phyloP scores from a whole-genome alignment of 2,797 vertebrate species.

The Meda fulgida region DNA sequence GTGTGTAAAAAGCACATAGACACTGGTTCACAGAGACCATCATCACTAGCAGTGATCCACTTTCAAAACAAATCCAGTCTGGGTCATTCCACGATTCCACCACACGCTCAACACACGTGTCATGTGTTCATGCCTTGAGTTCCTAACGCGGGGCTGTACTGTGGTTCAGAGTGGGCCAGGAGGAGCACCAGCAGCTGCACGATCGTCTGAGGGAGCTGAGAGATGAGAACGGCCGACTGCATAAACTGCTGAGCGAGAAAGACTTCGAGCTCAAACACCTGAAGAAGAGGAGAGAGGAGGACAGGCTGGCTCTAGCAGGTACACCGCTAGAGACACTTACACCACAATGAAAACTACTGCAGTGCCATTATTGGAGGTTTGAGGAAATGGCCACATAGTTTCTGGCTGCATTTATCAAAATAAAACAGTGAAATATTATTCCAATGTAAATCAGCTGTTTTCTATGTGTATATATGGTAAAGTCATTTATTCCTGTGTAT shows the following conservation, averaged over 20 bases:
- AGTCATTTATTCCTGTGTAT: not conserved
- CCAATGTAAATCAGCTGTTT: no score
- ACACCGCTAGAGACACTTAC: conserved; percentile 21
- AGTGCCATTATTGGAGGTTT: not conserved
- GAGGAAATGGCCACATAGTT: not conserved
- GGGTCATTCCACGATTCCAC: not conserved
- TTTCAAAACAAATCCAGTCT: not conserved
- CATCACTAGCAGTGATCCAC: no score
- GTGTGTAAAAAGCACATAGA: no score
- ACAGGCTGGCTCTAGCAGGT: conserved; percentile 86
- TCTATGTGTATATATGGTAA: no score
- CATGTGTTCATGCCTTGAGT: not conserved
- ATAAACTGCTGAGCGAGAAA: conserved; percentile 87
- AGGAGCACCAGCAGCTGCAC: conserved; percentile 75
- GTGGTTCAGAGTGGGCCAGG: conserved; percentile 74
- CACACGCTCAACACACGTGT: not conserved
- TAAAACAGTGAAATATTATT: not conserved
- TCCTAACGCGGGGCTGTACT: no score
- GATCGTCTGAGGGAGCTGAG: conserved; percentile 81
- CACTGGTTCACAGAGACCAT: no score
- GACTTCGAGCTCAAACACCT: conserved; percentile 91
- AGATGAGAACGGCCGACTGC: conserved; percentile 89
- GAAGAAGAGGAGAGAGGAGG: conserved; percentile 85
- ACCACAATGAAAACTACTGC: not conserved
- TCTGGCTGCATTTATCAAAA: not conserved